phyloP scores from a whole-genome alignment of 1,140 invertebrate species.

The Ganaspis sp. region DNA sequence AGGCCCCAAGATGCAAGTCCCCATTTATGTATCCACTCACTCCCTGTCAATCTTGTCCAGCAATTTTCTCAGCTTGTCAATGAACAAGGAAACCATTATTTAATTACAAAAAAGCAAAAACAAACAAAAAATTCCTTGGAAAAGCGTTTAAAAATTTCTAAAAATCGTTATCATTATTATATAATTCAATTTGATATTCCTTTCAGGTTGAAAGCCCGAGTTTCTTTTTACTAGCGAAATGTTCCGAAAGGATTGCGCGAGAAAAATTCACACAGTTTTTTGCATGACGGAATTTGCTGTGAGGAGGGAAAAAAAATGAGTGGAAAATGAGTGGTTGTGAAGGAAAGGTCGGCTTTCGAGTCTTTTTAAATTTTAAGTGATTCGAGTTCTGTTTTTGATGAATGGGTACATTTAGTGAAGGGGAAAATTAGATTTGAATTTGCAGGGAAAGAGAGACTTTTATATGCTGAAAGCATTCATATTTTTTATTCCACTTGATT shows the following conservation, averaged over 20 bases:
- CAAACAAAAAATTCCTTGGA: background rate
- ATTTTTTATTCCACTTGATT: background rate
- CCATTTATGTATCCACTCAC: slow-evolving; percentile 57
- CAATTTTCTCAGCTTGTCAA: slow-evolving; percentile 25
- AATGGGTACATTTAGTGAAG: background rate
- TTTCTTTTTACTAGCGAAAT: slow-evolving; percentile 14
- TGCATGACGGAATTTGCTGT: slow-evolving; percentile 1
- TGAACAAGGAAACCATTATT: slow-evolving; percentile 40
- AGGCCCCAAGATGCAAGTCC: slow-evolving; percentile 40
- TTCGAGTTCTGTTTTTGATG: background rate
- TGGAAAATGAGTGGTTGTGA: background rate
- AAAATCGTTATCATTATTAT: background rate
- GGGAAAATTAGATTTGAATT: background rate
- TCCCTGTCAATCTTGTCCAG: slow-evolving; percentile 1
- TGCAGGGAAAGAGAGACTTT: background rate
- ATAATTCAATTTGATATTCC: background rate
- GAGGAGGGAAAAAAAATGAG: background rate
- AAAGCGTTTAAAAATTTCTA: background rate
- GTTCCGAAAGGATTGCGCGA: background rate
- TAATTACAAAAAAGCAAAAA: slow-evolving; percentile 31
- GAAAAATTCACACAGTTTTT: slow-evolving; percentile 30
- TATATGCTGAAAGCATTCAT: background rate
- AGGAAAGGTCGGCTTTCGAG: background rate
- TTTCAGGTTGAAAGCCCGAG: background rate
- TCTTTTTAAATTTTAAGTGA: background rate